Evolutionary conservation across 1,140 invertebrate species (phyloP).

Genomic region (Centruroides vittatus): DNA sequence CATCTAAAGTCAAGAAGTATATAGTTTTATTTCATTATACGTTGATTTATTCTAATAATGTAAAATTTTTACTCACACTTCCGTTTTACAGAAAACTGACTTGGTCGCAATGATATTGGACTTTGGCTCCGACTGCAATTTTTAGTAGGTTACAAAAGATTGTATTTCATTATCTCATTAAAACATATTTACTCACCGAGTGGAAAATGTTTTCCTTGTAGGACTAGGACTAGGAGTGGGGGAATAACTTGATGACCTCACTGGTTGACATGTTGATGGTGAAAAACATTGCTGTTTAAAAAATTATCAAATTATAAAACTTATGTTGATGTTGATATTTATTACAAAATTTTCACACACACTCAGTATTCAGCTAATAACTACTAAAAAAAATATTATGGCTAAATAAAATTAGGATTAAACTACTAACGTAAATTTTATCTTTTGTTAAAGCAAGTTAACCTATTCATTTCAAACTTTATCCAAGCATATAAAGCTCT

Average conservation of each 20-base stretch:
- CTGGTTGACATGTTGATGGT: conserved; percentile 39
- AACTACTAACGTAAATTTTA: too few species aligned
- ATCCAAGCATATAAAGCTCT: too few species aligned
- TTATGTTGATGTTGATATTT: too few species aligned
- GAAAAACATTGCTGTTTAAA: conserved; percentile 44
- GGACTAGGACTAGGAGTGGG: conserved; percentile 51
- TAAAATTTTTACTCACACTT: conserved; percentile 44
- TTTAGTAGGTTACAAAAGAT: background rate
- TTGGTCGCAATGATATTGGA: conserved; percentile 62
- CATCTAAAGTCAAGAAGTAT: background rate
- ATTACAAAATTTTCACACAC: too few species aligned
- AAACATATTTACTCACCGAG: conserved; percentile 30
- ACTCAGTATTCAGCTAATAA: too few species aligned
- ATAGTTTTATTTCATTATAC: too few species aligned
- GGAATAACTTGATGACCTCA: conserved; percentile 44
- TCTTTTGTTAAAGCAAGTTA: too few species aligned
- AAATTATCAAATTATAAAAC: too few species aligned
- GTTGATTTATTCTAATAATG: background rate
- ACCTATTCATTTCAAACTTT: too few species aligned
- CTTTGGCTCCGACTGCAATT: conserved; percentile 48
- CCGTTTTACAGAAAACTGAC: conserved; percentile 54
- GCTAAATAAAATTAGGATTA: too few species aligned
- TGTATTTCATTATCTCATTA: background rate
- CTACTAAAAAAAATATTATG: too few species aligned
- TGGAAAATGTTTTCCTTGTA: conserved; percentile 59